Evolutionary conservation across 2,888 invertebrate species (phyloP), one percentile per base, ranked within the genome.

Genomic region (Serrognathus titanus): DNA sequence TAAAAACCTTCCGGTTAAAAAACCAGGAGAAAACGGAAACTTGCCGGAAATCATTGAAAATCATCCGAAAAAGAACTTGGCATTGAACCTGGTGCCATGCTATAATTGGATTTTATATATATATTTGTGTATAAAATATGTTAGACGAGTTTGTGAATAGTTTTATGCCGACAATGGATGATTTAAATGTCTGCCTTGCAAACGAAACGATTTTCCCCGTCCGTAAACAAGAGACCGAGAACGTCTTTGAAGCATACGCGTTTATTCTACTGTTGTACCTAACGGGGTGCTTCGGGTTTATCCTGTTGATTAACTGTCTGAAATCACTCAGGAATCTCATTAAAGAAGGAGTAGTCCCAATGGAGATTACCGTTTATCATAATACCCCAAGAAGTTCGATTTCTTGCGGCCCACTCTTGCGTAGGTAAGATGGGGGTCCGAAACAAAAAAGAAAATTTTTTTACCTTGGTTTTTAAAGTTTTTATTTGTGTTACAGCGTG

Each of bases 31-130:
- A 16, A 16, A 20, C 20, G 13, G 13, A 10, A 20, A 16, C 20
- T 43, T 43, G 13, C 2, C 9, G 20, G 43, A 43, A n/a, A 2
- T 2, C 6, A 3, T n/a, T 16, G 8, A 13, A 43, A 43, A 43
- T 13, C 20, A 38, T 38, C 37, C 10, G 12, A 7, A 49, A 49
- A 55, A 57, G 55, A 56, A 58, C 48, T 62, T 62, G 62, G 62
- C 62, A 62, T 50, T 60, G 62, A 58, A 48, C 55, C 48, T 54
- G 48, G 48, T 37, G 53, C 35, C 39, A 50, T 41, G 58, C 60
- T 60, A 60, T 58, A 58, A 57, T 57, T 60, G 36, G 35, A 35
- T 36, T 48, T 48, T 35, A 48, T 48, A 35, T 48, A 48, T 36
- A 48, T 36, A 48, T 16, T 31, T 31, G 24, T 31, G 5, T 39